phyloP scores from a whole-genome alignment of 1,140 invertebrate genomes.

The Bathynomus jamesi region DNA sequence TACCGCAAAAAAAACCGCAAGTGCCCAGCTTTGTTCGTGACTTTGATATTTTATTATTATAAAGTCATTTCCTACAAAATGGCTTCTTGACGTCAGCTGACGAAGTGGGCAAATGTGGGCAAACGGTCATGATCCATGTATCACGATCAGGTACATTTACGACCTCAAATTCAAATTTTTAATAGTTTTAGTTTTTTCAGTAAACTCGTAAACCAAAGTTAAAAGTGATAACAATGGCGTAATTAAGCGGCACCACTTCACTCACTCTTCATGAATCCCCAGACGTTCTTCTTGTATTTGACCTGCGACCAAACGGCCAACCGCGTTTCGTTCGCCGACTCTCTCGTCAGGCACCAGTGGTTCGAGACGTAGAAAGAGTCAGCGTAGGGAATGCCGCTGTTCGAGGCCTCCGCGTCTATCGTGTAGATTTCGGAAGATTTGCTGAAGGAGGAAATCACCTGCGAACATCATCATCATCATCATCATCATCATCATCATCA shows the following conservation, averaged over 20 bases:
- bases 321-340: conserved; percentile 48
- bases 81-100: not conserved
- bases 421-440: conserved; percentile 76
- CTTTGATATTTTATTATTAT: not conserved
- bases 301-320: conserved; percentile 56
- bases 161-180: not conserved
- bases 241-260: not conserved
- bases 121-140: not conserved
- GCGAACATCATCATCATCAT: too few species aligned
- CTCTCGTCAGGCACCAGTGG: conserved; percentile 74
- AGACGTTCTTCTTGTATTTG: conserved; percentile 81
- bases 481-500: conserved; percentile 1
- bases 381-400: conserved; percentile 82
- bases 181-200: not conserved
- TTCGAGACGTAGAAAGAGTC: conserved; percentile 79
- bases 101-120: not conserved
- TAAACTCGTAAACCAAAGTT: not conserved
- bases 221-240: not conserved
- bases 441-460: conserved; percentile 76
- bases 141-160: conserved; percentile 1
- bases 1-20: too few species aligned
- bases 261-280: conserved; percentile 79
- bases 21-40: too few species aligned
- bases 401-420: conserved; percentile 73
- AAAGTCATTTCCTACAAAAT: not conserved